phyloP scores from a whole-genome alignment of 2,888 invertebrate species.

The Cantharis rustica region DNA sequence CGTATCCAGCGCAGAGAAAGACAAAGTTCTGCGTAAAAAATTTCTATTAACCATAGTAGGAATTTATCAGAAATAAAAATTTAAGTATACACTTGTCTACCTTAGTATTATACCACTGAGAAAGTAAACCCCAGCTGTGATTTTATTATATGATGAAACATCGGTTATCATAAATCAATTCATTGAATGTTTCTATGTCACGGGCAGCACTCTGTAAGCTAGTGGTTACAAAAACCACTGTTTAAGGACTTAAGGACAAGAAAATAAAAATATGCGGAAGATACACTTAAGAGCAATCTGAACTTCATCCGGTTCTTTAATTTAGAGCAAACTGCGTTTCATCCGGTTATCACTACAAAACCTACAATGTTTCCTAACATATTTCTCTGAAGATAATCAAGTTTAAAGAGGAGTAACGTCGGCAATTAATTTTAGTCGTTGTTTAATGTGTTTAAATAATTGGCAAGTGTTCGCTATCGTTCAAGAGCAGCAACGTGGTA shows the following conservation, averaged over 20 bases:
- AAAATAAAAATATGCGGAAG: no score
- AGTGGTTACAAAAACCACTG: neutral
- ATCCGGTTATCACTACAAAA: no score
- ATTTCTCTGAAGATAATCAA: no score
- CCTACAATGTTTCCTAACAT: no score
- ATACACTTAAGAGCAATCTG: no score
- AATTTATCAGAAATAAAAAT: neutral
- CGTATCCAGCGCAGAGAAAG: no score
- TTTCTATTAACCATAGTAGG: neutral
- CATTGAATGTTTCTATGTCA: neutral
- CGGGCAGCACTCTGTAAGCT: neutral
- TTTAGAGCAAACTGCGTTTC: no score
- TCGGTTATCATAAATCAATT: neutral
- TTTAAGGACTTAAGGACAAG: neutral
- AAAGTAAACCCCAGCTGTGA: neutral
- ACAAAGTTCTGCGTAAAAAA: no score
- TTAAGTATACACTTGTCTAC: neutral
- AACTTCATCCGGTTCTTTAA: no score
- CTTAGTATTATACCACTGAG: neutral
- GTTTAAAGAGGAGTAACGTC: neutral
- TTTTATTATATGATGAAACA: neutral
- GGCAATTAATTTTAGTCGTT: neutral
- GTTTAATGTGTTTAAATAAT: neutral
- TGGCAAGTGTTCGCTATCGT: neutral
- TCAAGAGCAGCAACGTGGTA: neutral